phyloP scores from a whole-genome alignment of 2,113 vertebrate genomes.

The Chrysemys picta region DNA sequence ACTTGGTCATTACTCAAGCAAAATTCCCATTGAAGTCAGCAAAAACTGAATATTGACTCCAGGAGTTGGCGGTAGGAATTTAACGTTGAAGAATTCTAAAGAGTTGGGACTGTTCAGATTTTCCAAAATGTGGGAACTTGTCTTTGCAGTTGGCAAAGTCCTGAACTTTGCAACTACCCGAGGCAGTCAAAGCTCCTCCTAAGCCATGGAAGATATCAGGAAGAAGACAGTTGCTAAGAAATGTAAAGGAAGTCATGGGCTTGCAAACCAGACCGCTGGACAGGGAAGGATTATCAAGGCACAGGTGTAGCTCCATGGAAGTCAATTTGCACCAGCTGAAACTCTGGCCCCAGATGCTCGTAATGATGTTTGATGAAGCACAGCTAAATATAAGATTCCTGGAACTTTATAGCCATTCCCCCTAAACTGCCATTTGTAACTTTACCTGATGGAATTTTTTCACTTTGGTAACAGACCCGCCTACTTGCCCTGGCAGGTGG shows the following conservation, averaged over 20 bases:
- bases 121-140: not conserved
- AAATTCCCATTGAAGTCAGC: not conserved
- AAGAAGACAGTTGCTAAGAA: accelerated
- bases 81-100: not conserved
- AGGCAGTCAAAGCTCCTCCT: not conserved
- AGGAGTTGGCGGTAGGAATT: not conserved
- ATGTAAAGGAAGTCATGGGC: not conserved
- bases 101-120: not conserved
- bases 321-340: not conserved
- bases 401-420: not conserved
- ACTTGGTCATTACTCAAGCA: not conserved
- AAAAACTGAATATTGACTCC: not conserved
- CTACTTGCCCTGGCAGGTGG: not conserved
- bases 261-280: not conserved
- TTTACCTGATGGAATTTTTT: not conserved
- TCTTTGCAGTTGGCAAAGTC: not conserved
- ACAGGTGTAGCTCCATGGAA: not conserved
- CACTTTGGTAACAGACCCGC: not conserved
- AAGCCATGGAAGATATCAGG: not conserved
- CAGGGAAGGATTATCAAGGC: not conserved
- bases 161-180: not conserved
- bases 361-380: not conserved
- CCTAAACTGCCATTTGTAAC: not conserved
- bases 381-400: not conserved
- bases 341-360: not conserved